Evolutionary conservation across 2,113 vertebrate species (phyloP).

Genomic region (Salvelinus namaycush): DNA sequence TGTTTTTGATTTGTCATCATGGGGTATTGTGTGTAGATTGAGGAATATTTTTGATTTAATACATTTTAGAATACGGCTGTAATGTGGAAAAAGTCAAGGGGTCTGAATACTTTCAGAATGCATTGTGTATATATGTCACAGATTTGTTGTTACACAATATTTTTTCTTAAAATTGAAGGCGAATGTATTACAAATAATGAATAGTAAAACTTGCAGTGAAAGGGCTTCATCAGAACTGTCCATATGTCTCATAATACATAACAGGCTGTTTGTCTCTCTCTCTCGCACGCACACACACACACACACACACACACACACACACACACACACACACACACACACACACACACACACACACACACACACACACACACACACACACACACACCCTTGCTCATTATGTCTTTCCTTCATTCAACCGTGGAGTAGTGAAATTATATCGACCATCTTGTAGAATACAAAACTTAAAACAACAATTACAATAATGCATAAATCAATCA

Average conservation of each 20-base stretch:
- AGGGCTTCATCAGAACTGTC: neutral
- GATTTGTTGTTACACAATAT: neutral
- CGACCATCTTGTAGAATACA: slow-evolving; percentile 23
- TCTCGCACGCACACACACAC: neutral
- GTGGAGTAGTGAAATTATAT: slow-evolving; percentile 31
- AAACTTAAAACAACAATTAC: slow-evolving; percentile 14
- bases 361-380: slow-evolving; percentile 32
- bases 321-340: slow-evolving; percentile 19
- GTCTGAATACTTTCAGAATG: no score
- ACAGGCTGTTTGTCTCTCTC: no score
- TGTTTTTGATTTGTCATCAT: no score
- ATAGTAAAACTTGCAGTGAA: neutral
- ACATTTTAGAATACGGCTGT: no score
- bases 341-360: slow-evolving; percentile 19
- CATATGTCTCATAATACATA: neutral
- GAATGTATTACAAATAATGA: neutral
- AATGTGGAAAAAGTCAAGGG: no score
- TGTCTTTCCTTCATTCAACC: slow-evolving; percentile 62
- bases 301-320: no score
- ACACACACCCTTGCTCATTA: slow-evolving; percentile 8
- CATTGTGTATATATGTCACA: neutral
- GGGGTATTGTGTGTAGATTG: no score
- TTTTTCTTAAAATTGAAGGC: neutral
- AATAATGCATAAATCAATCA: slow-evolving; percentile 18
- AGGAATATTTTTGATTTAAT: no score